Evolutionary conservation across 92 coral and sea anemone species (phyloP).

Genomic region (Parazoanthus darwini): DNA sequence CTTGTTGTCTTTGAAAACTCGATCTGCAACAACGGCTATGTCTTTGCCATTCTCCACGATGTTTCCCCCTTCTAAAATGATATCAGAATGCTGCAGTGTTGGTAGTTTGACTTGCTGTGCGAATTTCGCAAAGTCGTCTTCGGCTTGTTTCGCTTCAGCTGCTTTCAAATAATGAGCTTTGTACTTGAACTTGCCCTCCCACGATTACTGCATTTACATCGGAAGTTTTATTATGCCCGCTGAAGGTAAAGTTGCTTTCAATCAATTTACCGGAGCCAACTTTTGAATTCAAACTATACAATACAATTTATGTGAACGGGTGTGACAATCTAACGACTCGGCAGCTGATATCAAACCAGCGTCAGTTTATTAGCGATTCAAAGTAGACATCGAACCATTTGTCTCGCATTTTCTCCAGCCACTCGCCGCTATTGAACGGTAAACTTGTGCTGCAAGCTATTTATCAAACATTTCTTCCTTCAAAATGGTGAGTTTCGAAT

Average conservation of each 20-base stretch:
- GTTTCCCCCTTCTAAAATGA: slow-evolving; percentile 70
- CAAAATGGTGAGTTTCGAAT: slow-evolving; percentile 6
- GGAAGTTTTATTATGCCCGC: neutral
- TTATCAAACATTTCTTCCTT: neutral
- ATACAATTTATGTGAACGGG: slow-evolving; percentile 4
- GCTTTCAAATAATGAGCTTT: slow-evolving; percentile 56
- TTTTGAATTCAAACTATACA: slow-evolving; percentile 5
- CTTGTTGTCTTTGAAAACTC: slow-evolving; percentile 60
- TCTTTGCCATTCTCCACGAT: slow-evolving; percentile 70
- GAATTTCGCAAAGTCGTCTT: slow-evolving; percentile 46
- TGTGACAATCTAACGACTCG: slow-evolving; percentile 25
- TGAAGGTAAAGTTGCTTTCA: neutral
- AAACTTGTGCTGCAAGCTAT: neutral
- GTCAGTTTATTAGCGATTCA: slow-evolving; percentile 37
- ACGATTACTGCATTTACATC: neutral
- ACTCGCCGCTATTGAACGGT: neutral
- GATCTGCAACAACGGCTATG: slow-evolving; percentile 57
- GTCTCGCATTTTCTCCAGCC: neutral
- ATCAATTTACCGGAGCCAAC: slow-evolving; percentile 9
- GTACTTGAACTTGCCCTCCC: slow-evolving; percentile 56
- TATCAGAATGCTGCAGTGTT: slow-evolving; percentile 34
- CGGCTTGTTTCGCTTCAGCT: slow-evolving; percentile 50
- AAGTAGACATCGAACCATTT: slow-evolving; percentile 2
- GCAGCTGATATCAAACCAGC: slow-evolving; percentile 33
- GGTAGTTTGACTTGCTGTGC: slow-evolving; percentile 62